Conservation (phyloP, 2,888 invertebrate genomes). For the Nymphalis c-album region DNA sequence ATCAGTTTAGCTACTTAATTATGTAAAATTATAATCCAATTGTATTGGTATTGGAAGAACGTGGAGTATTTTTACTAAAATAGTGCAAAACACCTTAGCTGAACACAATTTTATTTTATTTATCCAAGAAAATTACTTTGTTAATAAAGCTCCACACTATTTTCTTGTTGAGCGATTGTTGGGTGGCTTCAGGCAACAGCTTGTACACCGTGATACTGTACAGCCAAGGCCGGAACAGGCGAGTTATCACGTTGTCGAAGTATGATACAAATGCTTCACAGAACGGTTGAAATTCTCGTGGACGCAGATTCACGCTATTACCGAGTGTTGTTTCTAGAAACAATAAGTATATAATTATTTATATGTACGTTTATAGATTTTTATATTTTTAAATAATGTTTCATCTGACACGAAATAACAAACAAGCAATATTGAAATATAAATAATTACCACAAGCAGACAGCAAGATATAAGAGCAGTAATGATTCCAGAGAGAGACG, state of each 20-base stretch:
- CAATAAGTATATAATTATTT: too few relatives aligned
- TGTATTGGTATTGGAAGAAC: too few relatives aligned
- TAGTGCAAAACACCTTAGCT: background rate
- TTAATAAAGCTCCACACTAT: conserved; percentile 9
- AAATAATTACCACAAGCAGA: conserved; percentile 49
- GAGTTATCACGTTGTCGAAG: conserved; percentile 38
- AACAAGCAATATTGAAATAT: too few relatives aligned
- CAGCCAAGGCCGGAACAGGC: conserved; percentile 51
- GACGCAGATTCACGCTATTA: conserved; percentile 44
- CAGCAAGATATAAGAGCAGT: conserved; percentile 52
- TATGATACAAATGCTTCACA: conserved; percentile 45
- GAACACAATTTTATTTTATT: background rate
- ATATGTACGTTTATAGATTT: too few relatives aligned
- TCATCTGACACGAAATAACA: background rate
- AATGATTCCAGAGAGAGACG: conserved; percentile 50
- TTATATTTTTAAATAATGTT: background rate
- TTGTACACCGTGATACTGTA: conserved; percentile 45
- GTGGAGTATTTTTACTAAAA: background rate
- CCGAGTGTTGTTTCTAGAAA: conserved; percentile 51
- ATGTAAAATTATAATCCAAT: too few relatives aligned
- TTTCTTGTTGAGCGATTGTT: conserved; percentile 1
- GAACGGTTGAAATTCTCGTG: conserved; percentile 43
- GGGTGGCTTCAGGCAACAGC: conserved; percentile 32
- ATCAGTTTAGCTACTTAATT: too few relatives aligned
- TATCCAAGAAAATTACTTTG: background rate